Evolutionary conservation across 2,888 invertebrate genomes (phyloP), one percentile per base, ranked within the genome.

Genomic region (Parnassius orleans): DNA sequence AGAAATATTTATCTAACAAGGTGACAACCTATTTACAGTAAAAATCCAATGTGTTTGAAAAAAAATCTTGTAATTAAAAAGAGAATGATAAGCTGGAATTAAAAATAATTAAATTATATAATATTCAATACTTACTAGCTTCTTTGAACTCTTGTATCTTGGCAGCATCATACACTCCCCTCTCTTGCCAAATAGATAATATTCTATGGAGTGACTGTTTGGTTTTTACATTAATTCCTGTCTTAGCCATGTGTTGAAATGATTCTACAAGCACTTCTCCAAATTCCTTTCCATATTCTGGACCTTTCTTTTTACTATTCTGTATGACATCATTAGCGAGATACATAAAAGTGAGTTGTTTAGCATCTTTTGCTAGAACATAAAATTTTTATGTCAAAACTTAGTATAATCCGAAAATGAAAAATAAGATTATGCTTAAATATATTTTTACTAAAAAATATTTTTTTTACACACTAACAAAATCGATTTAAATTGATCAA

Each of bases 281-380:
- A 88, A 97, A 99, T 79, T 97, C 97, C 79, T 95, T 95, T 0
- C 96, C 96, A 87, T 95, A 99, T 83, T 99, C 98, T 0, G 98
- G 98, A 0, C 98, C 98, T 84, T 99, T 99, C 85, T 98, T 99
- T 83, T 97, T 97, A 81, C 98, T 98, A 78, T 99, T 99, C 83
- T 99, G 99, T 74, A 99, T 98, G 43, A 99, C 98, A 93, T 99
- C 99, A 92, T 99, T 99, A 44, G 99, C 99, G 74, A 99, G 93
- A 86, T 99, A 99, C 95, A 99, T 96, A 76, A 98, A 97, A 14
- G 98, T 98, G 61, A 99, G 90, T 79, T 98, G 98, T 73, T 96
- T 95, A 69, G 92, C 93, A 73, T 96, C 96, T 83, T 97, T 95
- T 3, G 95, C 98, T 98, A 92, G 60, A 93, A 93, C 3, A 52